A percentile compares a stretch with the other conserved stretches of the same genome.
phyloP scores from a whole-genome alignment of 2,797 vertebrate species.

The Parauchenoglanis punctatus region DNA sequence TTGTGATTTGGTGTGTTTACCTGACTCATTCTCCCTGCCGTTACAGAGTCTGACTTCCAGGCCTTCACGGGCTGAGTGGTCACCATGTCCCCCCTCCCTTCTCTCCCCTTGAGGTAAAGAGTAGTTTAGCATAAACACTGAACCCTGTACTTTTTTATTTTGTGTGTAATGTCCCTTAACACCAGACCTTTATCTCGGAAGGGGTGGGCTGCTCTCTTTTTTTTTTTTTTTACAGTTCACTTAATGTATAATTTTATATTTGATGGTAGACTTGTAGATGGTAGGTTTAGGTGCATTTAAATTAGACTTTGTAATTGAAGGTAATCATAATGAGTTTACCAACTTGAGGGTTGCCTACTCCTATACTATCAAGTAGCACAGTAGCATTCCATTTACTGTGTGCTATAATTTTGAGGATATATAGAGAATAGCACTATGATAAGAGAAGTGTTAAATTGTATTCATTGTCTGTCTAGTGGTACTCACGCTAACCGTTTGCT shows the following conservation, averaged over 20 bases:
- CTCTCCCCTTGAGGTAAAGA: constrained; percentile 72
- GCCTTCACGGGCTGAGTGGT: constrained; percentile 80
- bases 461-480: constrained; percentile 28
- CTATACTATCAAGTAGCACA: constrained; percentile 6
- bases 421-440: background rate
- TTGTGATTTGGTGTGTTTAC: constrained; percentile 44
- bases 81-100: constrained; percentile 55
- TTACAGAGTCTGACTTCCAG: constrained; percentile 85
- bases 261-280: background rate
- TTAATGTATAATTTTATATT: constrained; percentile 9
- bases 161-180: constrained; percentile 32
- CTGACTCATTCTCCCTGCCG: constrained; percentile 69
- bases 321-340: background rate
- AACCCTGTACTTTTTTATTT: constrained; percentile 12
- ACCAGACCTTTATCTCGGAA: background rate
- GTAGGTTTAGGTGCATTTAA: background rate
- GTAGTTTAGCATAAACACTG: constrained; percentile 52
- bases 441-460: background rate
- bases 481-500: constrained; percentile 9
- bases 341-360: constrained; percentile 7
- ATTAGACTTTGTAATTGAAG: background rate
- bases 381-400: background rate
- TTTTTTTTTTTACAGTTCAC: background rate
- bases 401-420: background rate
- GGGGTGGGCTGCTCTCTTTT: constrained; percentile 16